Base-by-base conservation (phyloP, 2,113 vertebrate genomes). In the Onychorhynchus coronatus region DNA sequence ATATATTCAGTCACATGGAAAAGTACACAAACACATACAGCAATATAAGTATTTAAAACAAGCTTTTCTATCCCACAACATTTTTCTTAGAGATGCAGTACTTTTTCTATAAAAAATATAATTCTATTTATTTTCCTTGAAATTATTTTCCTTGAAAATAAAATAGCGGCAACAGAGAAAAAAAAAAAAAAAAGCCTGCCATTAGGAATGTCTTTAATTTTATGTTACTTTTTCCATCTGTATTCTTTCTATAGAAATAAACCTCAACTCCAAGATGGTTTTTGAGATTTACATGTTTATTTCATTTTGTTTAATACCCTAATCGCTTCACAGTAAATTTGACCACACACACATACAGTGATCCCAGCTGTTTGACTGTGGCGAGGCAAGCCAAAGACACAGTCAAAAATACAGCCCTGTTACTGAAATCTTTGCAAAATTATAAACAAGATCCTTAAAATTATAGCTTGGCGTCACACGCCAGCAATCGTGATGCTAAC, bases 271-370 rank as follows among this genome's bases (percentile, higher is more conserved):
- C 75, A 53, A 91, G 68, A 89, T 85, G 77, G 42, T 96, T 95
- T 97, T 96, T 96, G 70, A 94, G 97, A 90, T 96, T 97, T 95
- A 89, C 80, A 97, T 93, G 77, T 97, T 97, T 97, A 90, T 94
- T 97, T 89, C 96, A 97, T 98, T 97, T 94, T 91, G 91, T 94
- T 98, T 97, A 91, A 95, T 96, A 89, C 94, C 94, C 95, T 97
- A 97, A 97, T 98, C 93, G 78, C 53, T 95, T 95, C 93, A 63
- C 93, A 97, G 88, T 92, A 89, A 96, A 91, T 92, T 94, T 97
- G 97, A 93, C 92, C 71, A 95, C 84, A 91, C 89, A 93, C 89
- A 91, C 91, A 91, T 89, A 91, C n/a, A 88, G 85, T 39, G 67
- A 79, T 86, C 92, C 53, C 95, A 88, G 85, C 95, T 96, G 93